Conservation (phyloP, 1,140 invertebrate genomes). For the Trichomalopsis sarcophagae region DNA sequence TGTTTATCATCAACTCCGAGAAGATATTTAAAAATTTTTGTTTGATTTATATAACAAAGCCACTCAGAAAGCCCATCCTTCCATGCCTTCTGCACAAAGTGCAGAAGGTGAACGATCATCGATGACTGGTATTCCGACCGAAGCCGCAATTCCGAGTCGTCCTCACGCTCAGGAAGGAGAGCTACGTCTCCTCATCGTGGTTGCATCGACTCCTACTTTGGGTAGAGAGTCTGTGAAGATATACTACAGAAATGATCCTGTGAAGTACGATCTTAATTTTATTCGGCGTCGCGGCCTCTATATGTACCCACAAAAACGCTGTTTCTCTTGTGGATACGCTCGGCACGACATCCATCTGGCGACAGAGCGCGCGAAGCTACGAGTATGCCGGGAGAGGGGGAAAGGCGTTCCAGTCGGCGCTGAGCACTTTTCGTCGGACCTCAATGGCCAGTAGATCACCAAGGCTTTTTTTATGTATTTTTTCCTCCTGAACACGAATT, state of each 20-base stretch:
- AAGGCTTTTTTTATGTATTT: too few relatives aligned
- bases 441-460: too few relatives aligned
- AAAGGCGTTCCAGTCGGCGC: background rate
- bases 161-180: slow-evolving; percentile 70
- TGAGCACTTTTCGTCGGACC: too few relatives aligned
- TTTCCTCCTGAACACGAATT: too few relatives aligned
- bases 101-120: slow-evolving; percentile 73
- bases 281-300: background rate
- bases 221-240: too few relatives aligned
- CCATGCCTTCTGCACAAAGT: slow-evolving; percentile 61
- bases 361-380: too few relatives aligned
- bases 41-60: slow-evolving; percentile 52
- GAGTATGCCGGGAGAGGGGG: too few relatives aligned
- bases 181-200: background rate
- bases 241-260: too few relatives aligned
- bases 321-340: too few relatives aligned
- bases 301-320: background rate
- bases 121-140: slow-evolving; percentile 61
- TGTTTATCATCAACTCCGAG: too few relatives aligned
- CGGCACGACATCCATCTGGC: too few relatives aligned
- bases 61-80: slow-evolving; percentile 72
- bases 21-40: background rate
- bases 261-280: background rate
- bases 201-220: too few relatives aligned
- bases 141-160: slow-evolving; percentile 53